Base-by-base conservation (phyloP, 2,888 invertebrate species). In the Diloba caeruleocephala region DNA sequence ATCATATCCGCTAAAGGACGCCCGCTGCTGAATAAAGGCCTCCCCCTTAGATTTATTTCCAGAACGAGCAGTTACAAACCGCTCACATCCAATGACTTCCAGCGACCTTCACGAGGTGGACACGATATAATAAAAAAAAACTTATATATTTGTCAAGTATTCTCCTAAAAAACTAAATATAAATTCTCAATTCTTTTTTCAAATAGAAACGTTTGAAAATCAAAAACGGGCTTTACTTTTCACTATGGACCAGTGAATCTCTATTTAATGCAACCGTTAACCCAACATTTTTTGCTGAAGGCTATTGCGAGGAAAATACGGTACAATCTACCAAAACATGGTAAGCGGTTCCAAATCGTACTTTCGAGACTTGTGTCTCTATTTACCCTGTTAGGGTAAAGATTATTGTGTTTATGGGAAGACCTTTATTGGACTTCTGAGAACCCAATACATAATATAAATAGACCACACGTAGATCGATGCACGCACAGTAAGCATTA, bases 381-480 rank as follows among this genome's bases (percentile, higher is more conserved):
- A 19, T 65, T 46, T 36, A 13, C 46, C 5, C 13, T 10, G 14
- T 66, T 52, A 26, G 33, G 26, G 41, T 43, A 32, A 32, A 62
- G 38, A 65, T 65, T 39, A 61, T 59, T 32, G 32, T 38, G 59
- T 33, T 65, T 46, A 59, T 45, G 25, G 51, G 29, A 55, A 12
- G 26, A 17, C 32, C 32, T 58, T 45, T 61, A 61, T 50, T 12
- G 28, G 14, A 15, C 51, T n/a, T 31, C 12, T 9, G 31, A 25
- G 52, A 42, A 23, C 15, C 19, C 26, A 19, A 15, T 45, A 45
- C 41, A 45, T 41, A 58, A 64, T 57, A 60, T 55, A 62, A 48
- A 63, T 25, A 41, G 25, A 19, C 44, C 36, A 37, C 10, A 43
- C 57, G 28, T 43, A 43, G 36, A n/a, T 25, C 0, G 25, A 1